Conservation (phyloP, 35 echinoderm and acorn worm genomes). For the Patiria miniata region DNA sequence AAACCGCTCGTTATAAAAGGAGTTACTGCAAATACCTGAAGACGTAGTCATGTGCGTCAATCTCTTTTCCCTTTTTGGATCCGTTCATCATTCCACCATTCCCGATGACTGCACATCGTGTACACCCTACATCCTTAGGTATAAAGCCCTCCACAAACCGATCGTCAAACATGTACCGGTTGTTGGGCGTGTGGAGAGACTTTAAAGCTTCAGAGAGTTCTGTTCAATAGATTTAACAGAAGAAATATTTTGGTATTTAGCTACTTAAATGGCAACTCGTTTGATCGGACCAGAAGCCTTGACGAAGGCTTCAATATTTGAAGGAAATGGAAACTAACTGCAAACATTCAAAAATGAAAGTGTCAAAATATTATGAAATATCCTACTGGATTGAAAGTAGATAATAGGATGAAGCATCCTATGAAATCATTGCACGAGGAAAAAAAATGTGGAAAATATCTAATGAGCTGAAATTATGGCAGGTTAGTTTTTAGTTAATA, state of each 20-base stretch:
- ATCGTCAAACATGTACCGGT: slow-evolving; percentile 53
- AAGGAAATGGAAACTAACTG: background rate
- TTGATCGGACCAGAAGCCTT: background rate
- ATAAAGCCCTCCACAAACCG: slow-evolving; percentile 24
- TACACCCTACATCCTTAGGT: slow-evolving; percentile 1
- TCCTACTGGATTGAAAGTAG: too few species aligned
- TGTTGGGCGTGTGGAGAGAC: slow-evolving; percentile 6
- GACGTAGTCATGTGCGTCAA: slow-evolving; percentile 53
- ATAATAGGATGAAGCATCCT: too few species aligned
- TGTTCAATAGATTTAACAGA: background rate
- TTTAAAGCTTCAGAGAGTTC: background rate
- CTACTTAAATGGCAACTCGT: too few species aligned
- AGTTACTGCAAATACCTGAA: slow-evolving; percentile 36
- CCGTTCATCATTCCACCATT: slow-evolving; percentile 54
- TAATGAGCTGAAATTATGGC: too few species aligned
- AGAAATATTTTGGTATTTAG: too few species aligned
- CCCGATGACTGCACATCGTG: slow-evolving; percentile 43
- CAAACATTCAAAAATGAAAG: too few species aligned
- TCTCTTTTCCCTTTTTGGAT: slow-evolving; percentile 42
- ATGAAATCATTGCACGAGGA: too few species aligned
- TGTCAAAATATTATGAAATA: too few species aligned
- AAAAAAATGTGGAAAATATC: too few species aligned
- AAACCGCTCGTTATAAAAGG: too few species aligned
- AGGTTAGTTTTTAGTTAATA: too few species aligned
- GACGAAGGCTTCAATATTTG: background rate